Evolutionary conservation across 2,113 vertebrate species (phyloP), one percentile per base, ranked within the genome.

Genomic region (Amblyopsis rosae): DNA sequence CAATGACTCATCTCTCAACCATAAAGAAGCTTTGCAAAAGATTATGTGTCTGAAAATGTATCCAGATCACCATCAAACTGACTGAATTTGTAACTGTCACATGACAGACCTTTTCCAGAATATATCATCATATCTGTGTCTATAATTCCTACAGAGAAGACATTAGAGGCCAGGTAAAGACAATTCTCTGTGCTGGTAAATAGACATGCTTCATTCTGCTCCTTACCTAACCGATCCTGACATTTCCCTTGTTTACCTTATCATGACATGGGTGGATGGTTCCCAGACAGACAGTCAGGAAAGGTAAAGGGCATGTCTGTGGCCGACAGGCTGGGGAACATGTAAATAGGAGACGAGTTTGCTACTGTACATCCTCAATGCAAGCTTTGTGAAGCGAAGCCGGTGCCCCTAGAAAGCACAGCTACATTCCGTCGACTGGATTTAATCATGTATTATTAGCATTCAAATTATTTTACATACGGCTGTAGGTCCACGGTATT

Each of bases 281-380:
- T 77, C 32, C 80, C 82, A 88, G 85, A 85, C 83, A 10, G 84
- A 84, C 83, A 11, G 82, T 81, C 81, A 59, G 76, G 65, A 82
- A 49, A 82, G 80, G 70, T 74, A 77, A 59, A 75, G 47, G 19
- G 7, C 54, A n/a, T 67, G 57, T 74, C 75, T 79, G 26, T 33
- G 59, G 26, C 62, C 73, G 62, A 67, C 70, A 26, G 50, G 57
- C 87, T 79, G 72, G 72, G 67, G 65, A 17, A 64, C 59, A 77
- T 78, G 79, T 82, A 79, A 76, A 89, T 78, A 71, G 72, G 58
- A 74, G 67, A 87, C 66, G 62, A 50, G 56, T 69, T 78, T 69
- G 50, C 16, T 49, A 26, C 76, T 65, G 67, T 70, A 71, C 71
- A 72, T 78, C 72, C 69, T 87, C 77, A 90, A 86, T 86, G 78